phyloP scores from a whole-genome alignment of 2,797 vertebrate species.

The Anabas testudineus region DNA sequence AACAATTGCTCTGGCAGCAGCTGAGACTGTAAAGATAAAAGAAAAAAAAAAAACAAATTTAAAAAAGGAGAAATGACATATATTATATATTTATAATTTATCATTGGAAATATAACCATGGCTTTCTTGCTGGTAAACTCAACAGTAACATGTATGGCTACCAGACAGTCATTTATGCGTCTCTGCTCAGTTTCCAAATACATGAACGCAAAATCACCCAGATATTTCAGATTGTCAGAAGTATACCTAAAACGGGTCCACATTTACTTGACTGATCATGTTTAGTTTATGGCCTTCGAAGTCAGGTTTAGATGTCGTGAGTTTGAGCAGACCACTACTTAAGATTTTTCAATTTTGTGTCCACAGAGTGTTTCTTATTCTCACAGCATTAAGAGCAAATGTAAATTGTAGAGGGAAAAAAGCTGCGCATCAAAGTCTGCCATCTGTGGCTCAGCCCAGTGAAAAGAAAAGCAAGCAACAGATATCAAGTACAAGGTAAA shows the following conservation, averaged over 20 bases:
- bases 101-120: conserved; percentile 56
- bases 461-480: conserved; percentile 47
- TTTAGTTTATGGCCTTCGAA: conserved; percentile 47
- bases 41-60: conserved; percentile 15
- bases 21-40: conserved; percentile 85
- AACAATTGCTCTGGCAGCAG: conserved; percentile 84
- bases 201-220: conserved; percentile 50
- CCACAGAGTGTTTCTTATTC: conserved; percentile 54
- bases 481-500: conserved; percentile 33
- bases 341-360: conserved; percentile 66
- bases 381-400: conserved; percentile 67
- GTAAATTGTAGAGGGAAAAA: conserved; percentile 79
- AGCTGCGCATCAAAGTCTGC: conserved; percentile 71
- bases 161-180: conserved; percentile 55
- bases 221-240: conserved; percentile 45
- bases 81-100: conserved; percentile 64
- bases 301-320: conserved; percentile 44
- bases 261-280: conserved; percentile 67
- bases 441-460: conserved; percentile 46
- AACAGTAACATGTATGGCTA: conserved; percentile 58
- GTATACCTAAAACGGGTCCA: conserved; percentile 59
- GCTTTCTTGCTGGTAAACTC: conserved; percentile 64
- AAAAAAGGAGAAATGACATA: conserved; percentile 43
- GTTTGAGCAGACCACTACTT: conserved; percentile 57
- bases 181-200: conserved; percentile 68